Percentiles rank a stretch among this genome's conserved stretches.
These are phyloP conservation scores for Ectropis grisescens DNA, from an alignment of 1,140 invertebrate species.

Conservation along the genomic window DNA sequence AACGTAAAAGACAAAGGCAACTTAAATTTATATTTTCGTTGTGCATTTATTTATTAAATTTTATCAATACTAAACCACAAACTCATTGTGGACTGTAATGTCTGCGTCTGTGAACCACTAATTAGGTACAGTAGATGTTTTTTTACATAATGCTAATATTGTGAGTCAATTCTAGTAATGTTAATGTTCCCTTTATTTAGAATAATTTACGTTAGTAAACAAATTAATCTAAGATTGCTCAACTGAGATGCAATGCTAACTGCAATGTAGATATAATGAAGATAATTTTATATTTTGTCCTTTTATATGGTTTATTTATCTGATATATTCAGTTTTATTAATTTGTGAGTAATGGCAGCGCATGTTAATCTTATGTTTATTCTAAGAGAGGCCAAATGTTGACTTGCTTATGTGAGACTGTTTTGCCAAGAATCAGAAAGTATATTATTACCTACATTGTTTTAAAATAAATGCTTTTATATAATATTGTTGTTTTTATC, in stretches of 20 bases:
- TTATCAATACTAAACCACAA: slow-evolving; percentile 55
- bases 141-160: slow-evolving; percentile 60
- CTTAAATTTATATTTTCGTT: slow-evolving; percentile 64
- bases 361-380: slow-evolving; percentile 67
- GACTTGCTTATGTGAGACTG: slow-evolving; percentile 70
- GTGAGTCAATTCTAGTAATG: slow-evolving; percentile 67
- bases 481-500: slow-evolving; percentile 34
- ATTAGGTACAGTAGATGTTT: slow-evolving; percentile 52
- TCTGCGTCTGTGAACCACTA: slow-evolving; percentile 53
- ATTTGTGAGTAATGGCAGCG: slow-evolving; percentile 64
- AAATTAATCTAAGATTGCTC: slow-evolving; percentile 59
- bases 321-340: slow-evolving; percentile 55
- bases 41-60: slow-evolving; percentile 67
- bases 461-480: slow-evolving; percentile 71
- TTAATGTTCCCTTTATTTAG: slow-evolving; percentile 61
- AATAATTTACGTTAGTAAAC: slow-evolving; percentile 59
- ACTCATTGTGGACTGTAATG: slow-evolving; percentile 60
- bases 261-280: slow-evolving; percentile 43
- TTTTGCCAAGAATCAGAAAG: slow-evolving; percentile 70
- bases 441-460: slow-evolving; percentile 70
- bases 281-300: slow-evolving; percentile 48
- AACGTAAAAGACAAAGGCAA: slow-evolving; percentile 61
- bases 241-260: slow-evolving; percentile 59
- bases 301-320: slow-evolving; percentile 61
- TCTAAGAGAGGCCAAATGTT: slow-evolving; percentile 69